Conservation (phyloP, 2,113 vertebrate genomes). For the Notiomystis cincta region DNA sequence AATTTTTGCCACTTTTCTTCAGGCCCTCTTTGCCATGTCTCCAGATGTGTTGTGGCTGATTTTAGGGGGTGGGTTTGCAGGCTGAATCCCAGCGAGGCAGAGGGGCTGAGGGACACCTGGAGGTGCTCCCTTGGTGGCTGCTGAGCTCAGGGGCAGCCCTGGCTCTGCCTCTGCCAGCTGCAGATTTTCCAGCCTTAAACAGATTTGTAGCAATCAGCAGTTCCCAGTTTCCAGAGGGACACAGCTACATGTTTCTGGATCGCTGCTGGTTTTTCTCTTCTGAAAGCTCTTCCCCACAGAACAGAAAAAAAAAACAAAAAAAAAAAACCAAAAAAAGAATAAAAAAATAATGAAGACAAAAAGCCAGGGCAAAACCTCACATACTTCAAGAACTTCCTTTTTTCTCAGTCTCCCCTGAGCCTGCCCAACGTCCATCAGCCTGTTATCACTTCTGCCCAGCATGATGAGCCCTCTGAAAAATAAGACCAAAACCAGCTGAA, state of each 20-base stretch:
- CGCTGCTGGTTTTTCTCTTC: not conserved
- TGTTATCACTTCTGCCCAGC: slow-evolving; percentile 14
- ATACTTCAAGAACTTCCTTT: not conserved
- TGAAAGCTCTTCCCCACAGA: not conserved
- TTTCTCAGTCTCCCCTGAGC: not conserved
- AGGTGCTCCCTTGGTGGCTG: not conserved
- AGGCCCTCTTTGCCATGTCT: not conserved
- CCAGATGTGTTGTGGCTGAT: not conserved
- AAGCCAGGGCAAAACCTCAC: not conserved
- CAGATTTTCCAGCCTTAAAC: slow-evolving; percentile 31
- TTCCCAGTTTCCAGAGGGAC: slow-evolving; percentile 35
- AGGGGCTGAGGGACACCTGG: not conserved
- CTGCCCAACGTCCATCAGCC: not conserved
- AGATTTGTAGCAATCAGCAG: slow-evolving; percentile 46
- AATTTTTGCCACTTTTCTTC: not conserved
- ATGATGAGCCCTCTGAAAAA: not conserved
- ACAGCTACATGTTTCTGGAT: not conserved
- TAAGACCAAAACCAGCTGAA: not conserved
- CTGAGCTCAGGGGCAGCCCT: not conserved
- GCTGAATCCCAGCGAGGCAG: not conserved
- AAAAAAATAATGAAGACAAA: too few species aligned
- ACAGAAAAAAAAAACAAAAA: too few species aligned
- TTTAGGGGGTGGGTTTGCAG: not conserved
- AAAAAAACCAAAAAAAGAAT: too few species aligned
- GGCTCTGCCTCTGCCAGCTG: not conserved